These are phyloP conservation scores for Arbacia lixula DNA, from an alignment of 53 echinoderm and acorn worm genomes.

Conservation along the genomic window DNA sequence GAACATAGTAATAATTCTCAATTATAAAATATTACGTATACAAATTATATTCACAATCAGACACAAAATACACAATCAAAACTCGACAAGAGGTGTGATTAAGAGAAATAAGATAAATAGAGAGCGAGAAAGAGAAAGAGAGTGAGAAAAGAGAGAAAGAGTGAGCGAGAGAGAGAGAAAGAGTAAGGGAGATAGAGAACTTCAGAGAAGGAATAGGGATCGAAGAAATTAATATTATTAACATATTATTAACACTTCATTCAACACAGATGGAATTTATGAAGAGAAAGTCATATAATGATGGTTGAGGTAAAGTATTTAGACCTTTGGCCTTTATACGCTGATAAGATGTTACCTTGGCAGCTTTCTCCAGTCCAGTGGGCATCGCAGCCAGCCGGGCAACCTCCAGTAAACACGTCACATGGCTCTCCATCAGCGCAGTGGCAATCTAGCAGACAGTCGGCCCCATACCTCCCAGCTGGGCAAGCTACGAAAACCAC, in stretches of 20 bases:
- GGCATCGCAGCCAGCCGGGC: conserved; percentile 23
- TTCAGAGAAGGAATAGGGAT: not conserved
- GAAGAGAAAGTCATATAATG: not conserved
- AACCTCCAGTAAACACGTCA: conserved; percentile 62
- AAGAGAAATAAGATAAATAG: not conserved
- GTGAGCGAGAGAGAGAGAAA: not conserved
- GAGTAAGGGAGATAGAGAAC: not conserved
- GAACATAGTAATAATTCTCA: too few relatives aligned
- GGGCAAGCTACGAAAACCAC: too few relatives aligned
- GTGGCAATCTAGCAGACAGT: conserved; percentile 62
- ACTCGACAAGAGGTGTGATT: too few relatives aligned
- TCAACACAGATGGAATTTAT: not conserved
- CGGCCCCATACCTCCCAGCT: conserved; percentile 60
- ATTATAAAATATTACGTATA: too few relatives aligned
- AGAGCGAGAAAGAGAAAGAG: not conserved
- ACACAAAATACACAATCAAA: too few relatives aligned
- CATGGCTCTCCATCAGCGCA: conserved; percentile 55
- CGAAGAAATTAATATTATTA: not conserved
- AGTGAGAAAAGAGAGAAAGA: not conserved
- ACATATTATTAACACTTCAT: not conserved
- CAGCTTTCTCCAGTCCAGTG: conserved; percentile 65
- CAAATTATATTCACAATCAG: too few relatives aligned
- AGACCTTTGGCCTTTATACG: too few relatives aligned
- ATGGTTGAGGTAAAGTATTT: not conserved
- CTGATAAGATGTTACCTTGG: too few relatives aligned